These are phyloP conservation scores for Botia almorhae DNA, from an alignment of 2,797 vertebrate species.

Conservation along the genomic window DNA sequence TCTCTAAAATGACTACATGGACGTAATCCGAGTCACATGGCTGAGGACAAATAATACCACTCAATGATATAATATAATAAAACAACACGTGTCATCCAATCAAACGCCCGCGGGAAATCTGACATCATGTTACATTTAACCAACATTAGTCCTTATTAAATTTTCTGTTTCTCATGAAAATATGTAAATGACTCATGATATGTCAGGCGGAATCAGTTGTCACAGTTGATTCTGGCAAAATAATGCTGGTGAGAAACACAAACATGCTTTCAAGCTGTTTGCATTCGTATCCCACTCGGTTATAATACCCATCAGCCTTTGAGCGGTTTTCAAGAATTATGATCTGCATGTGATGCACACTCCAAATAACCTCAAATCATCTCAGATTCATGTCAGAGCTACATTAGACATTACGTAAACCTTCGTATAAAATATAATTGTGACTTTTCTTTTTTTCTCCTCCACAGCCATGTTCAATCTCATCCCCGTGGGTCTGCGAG, in stretches of 20 bases:
- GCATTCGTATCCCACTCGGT: background rate
- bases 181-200: background rate
- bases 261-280: conserved; percentile 3
- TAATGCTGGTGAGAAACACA: background rate
- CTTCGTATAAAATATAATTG: background rate
- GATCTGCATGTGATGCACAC: background rate
- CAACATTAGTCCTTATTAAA: background rate
- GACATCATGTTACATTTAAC: background rate
- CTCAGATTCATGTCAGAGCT: background rate
- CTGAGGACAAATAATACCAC: background rate
- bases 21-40: too few species aligned
- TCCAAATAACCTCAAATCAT: background rate
- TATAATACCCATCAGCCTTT: background rate
- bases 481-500: conserved; percentile 98
- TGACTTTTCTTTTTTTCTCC: conserved; percentile 46
- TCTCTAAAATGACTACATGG: background rate
- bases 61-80: too few species aligned
- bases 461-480: conserved; percentile 96
- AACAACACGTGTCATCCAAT: background rate
- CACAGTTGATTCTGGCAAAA: conserved; percentile 4
- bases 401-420: background rate
- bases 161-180: conserved; percentile 9
- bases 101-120: background rate
- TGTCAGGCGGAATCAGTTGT: background rate
- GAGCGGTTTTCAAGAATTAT: too few species aligned